Conservation (phyloP, 2,113 vertebrate genomes). For the Chaetops frenatus region DNA sequence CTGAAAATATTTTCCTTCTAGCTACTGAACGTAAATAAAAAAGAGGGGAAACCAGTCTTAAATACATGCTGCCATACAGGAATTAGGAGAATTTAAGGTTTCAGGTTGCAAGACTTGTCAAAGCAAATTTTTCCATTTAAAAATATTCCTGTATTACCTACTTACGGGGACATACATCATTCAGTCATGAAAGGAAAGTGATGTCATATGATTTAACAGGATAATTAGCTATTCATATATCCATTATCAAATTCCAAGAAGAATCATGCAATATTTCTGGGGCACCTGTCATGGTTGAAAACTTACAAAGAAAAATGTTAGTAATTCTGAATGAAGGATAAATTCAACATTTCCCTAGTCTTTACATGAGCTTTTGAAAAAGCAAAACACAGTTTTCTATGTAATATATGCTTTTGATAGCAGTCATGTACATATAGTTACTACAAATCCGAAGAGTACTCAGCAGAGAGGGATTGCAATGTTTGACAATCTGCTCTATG, state of each 20-base stretch:
- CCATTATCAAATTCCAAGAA: background rate
- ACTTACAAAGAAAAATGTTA: background rate
- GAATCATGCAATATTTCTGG: background rate
- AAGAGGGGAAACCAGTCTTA: background rate
- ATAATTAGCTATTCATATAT: background rate
- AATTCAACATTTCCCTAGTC: background rate
- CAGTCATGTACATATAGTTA: background rate
- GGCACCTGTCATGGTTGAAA: background rate
- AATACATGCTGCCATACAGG: background rate
- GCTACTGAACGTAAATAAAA: background rate
- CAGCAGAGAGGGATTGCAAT: fast-evolving
- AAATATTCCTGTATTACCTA: background rate
- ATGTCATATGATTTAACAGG: background rate
- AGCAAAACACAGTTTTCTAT: background rate
- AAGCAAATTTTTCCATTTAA: background rate
- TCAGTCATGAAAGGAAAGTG: background rate
- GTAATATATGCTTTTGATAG: background rate
- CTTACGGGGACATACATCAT: background rate
- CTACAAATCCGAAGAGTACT: background rate
- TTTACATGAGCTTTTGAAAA: background rate
- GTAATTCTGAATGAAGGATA: background rate
- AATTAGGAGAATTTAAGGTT: background rate
- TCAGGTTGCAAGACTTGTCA: background rate
- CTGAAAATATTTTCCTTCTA: background rate
- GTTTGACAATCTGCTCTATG: background rate